Percentiles rank a stretch among this genome's conserved stretches.
Evolutionary conservation across 2,113 vertebrate genomes (phyloP).

Genomic region (Thermophis baileyi): DNA sequence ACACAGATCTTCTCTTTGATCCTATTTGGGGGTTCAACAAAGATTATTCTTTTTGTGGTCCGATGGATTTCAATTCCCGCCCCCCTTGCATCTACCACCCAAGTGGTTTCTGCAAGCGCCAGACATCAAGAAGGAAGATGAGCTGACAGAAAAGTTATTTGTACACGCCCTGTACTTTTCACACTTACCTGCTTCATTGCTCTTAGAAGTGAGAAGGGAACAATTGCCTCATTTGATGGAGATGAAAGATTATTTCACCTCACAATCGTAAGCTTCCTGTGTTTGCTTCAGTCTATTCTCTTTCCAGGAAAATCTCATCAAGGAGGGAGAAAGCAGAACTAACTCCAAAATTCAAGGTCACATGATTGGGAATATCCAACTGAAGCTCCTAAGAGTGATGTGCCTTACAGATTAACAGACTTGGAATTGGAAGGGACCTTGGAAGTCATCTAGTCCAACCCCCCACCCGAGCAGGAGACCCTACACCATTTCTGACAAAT

Average conservation of each 20-base stretch:
- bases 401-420: too few relatives aligned
- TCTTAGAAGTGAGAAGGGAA: neutral
- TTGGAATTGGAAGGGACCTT: too few relatives aligned
- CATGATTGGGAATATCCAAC: neutral
- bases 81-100: neutral
- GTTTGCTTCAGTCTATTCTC: neutral
- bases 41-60: neutral
- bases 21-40: fast-evolving
- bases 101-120: neutral
- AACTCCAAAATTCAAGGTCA: neutral
- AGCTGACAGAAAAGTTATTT: neutral
- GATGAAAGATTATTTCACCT: neutral
- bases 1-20: neutral
- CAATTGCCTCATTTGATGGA: neutral
- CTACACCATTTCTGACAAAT: too few relatives aligned
- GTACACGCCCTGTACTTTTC: neutral
- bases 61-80: neutral
- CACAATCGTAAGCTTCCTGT: neutral
- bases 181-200: neutral
- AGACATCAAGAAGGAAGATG: neutral
- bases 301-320: neutral
- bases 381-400: neutral
- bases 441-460: too few relatives aligned
- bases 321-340: neutral
- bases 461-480: too few relatives aligned